Base-by-base conservation (phyloP, 2,888 invertebrate species). In the Elmis aenea region DNA sequence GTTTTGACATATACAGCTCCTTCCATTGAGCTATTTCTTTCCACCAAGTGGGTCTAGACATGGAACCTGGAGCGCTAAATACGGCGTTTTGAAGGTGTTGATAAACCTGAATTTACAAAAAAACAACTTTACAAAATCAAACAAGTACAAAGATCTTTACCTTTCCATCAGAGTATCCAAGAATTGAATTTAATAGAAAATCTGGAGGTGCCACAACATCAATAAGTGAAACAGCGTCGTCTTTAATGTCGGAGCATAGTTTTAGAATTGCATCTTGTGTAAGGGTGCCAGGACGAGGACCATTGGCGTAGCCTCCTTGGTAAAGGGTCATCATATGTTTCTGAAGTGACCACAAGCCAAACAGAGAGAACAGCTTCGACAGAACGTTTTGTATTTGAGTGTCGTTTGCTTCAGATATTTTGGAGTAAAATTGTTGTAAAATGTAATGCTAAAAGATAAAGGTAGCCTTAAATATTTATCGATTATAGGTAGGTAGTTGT, bases 151-250 rank as follows among this genome's bases (percentile, higher is more conserved):
- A n/a, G n/a, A n/a, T n/a, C n/a, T 59, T 57, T 67, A 88, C 91
- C 75, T 86, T 75, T 61, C 94, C 94, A 67, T 93, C 89, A 3
- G 88, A 79, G 55, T 73, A 71, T 20, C 92, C 94, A n/a, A 95
- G 72, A 0, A 85, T 80, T 0, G 93, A 93, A 57, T 84, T 83
- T 8, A 94, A 68, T 44, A 91, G 76, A 65, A 85, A 89, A 70
- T 94, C 94, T 0, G 88, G 84, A 1, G 91, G 91, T 0, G 93
- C 89, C 28, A 94, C 73, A 0, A 80, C 79, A 70, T 95, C 94
- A 0, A 78, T 82, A 14, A 94, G 70, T 1, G 83, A 60, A 1
- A 91, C 79, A 0, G 86, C 81, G 26, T 90, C 83, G n/a, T 81
- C 72, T 54, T 83, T 78, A 3, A 90, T 49, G 18, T 66, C 59